Base-by-base conservation (phyloP, 2,797 vertebrate genomes). In the Pseudochaenichthys georgianus region DNA sequence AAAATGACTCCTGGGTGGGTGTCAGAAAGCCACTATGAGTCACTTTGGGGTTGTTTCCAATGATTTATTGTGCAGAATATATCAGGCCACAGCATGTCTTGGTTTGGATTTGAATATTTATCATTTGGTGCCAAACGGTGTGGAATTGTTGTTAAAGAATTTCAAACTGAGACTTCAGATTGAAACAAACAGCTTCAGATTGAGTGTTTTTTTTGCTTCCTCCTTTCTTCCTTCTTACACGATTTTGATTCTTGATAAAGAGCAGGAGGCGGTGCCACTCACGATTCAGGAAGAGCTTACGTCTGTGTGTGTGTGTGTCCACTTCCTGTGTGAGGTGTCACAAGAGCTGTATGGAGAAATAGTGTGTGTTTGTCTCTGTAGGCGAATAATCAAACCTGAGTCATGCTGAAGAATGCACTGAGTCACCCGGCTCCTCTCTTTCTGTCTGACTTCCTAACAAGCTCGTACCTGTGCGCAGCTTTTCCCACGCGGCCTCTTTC, bases 241-340 rank as follows among this genome's bases (percentile, higher is more conserved):
- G 58, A 81, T 66, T 74, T 47, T 62, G 63, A 78, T 82, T 86
- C 85, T 86, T 79, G 79, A 82, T 88, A 80, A 87, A 64, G 59
- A 82, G 64, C 58, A 64, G 81, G 73, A 75, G 88, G 82, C 61
- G 82, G 82, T 3, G 73, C 73, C 51, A 31, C 68, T 48, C 80
- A 57, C 68, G 69, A 87, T 84, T 86, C 80, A 90, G 88, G 87
- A 92, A 89, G 87, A 69, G 77, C 58, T 67, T 62, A 67, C 67
- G 67, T 71, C 66, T 72, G 11, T 45, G 60, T 66, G 71, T 66
- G 71, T 62, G 48, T 42, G 34, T 58, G 64, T 62, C 83, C 72
- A 74, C 81, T 92, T 91, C 89, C 89, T 89, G 90, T 71, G 21
- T 76, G 87, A 82, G 75, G 78, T 80, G 89, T 87, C 84, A 81